Percentiles rank a stretch among this genome's conserved stretches.
phyloP scores from a whole-genome alignment of 2,797 vertebrate genomes.

The Falco cherrug region DNA sequence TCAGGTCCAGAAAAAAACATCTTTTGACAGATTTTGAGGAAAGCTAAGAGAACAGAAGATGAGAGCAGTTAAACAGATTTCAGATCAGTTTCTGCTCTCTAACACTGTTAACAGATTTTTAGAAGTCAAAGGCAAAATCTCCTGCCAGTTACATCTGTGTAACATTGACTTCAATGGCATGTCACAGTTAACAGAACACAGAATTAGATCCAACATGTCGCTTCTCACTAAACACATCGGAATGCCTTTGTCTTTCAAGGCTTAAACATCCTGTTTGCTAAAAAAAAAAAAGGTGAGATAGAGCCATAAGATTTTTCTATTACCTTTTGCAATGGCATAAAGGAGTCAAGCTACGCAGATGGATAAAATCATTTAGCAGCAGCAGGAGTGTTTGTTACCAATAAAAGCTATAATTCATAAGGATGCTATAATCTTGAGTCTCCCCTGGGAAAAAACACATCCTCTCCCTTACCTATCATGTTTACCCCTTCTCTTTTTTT shows the following conservation, averaged over 20 bases:
- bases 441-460: not conserved
- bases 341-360: not conserved
- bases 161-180: not conserved
- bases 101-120: not conserved
- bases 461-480: not conserved
- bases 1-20: not conserved
- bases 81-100: not conserved
- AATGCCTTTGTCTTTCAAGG: not conserved
- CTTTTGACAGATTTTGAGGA: not conserved
- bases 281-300: not conserved
- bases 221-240: not conserved
- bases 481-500: not conserved
- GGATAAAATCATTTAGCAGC: not conserved
- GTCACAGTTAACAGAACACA: constrained; percentile 7
- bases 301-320: not conserved
- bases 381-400: not conserved
- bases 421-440: not conserved
- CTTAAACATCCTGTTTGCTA: not conserved
- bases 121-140: constrained; percentile 12
- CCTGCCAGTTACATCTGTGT: not conserved
- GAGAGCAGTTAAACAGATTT: constrained; percentile 9
- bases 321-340: not conserved
- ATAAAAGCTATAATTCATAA: not conserved
- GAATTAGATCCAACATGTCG: not conserved
- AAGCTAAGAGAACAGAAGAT: not conserved